Percentiles rank a stretch among this genome's conserved stretches.
These are phyloP conservation scores for Coboldia fuscipes DNA, from an alignment of 1,140 invertebrate genomes.

Conservation along the genomic window DNA sequence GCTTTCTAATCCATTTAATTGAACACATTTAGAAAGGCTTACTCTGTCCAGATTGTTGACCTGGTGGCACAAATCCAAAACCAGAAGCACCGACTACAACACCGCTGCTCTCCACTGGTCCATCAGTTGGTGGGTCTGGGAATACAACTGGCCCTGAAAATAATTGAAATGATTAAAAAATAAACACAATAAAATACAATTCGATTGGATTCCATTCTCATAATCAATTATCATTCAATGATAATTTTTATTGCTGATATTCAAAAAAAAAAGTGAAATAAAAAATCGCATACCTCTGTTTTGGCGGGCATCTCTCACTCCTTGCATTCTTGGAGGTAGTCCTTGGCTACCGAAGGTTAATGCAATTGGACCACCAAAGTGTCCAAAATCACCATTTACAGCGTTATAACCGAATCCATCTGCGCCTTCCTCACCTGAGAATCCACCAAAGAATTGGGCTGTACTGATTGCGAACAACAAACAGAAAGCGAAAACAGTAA, in stretches of 20 bases:
- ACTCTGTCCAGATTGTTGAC: not conserved
- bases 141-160: conserved; percentile 18
- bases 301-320: conserved; percentile 15
- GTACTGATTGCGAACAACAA: not conserved
- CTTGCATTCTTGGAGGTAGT: not conserved
- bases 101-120: conserved; percentile 17
- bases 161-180: conserved; percentile 1
- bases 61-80: conserved; percentile 19
- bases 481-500: not conserved
- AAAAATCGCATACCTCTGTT: conserved; percentile 12
- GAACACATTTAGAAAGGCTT: too few relatives aligned
- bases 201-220: not conserved
- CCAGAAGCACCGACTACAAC: conserved; percentile 21
- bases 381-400: not conserved
- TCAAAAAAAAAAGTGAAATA: not conserved
- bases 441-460: not conserved
- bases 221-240: not conserved
- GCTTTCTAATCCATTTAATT: too few relatives aligned
- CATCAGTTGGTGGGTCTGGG: conserved; percentile 18
- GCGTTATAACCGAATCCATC: not conserved
- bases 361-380: not conserved
- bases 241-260: not conserved
- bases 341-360: not conserved
- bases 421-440: not conserved
- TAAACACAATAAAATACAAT: conserved; percentile 1